Conservation (phyloP, 2,797 vertebrate genomes). For the Enteromius anoplus region DNA sequence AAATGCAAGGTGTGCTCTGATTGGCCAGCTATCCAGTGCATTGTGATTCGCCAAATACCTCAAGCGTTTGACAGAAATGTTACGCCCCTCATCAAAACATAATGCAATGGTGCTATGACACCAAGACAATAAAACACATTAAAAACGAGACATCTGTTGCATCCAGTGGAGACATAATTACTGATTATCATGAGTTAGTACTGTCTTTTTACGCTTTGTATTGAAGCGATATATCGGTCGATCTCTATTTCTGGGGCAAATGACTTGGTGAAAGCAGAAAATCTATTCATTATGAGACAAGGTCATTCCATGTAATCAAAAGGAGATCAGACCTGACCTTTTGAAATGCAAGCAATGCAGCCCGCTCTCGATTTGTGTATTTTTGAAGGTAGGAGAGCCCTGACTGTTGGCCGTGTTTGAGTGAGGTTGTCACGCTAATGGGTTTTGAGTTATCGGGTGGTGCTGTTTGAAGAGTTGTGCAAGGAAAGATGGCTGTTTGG, state of each 20-base stretch:
- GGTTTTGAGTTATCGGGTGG: neutral
- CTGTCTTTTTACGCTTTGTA: too few species aligned
- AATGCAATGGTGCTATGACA: too few species aligned
- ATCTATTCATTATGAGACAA: constrained; percentile 35
- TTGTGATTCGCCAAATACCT: too few species aligned
- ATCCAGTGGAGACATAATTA: too few species aligned
- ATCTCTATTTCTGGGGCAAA: constrained; percentile 1
- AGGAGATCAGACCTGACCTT: constrained; percentile 52
- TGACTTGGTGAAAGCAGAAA: constrained; percentile 16
- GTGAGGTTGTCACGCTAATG: constrained; percentile 9
- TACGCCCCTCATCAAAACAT: too few species aligned
- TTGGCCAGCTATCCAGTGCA: too few species aligned
- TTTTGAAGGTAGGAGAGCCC: neutral
- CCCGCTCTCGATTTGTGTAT: neutral
- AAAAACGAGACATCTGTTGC: too few species aligned
- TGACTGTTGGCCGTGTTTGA: neutral
- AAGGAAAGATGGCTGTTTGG: constrained; percentile 27
- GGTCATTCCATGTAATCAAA: constrained; percentile 49
- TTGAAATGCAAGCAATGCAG: neutral
- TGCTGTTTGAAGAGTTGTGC: constrained; percentile 27
- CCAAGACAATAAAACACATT: too few species aligned
- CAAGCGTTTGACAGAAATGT: too few species aligned
- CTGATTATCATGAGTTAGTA: too few species aligned
- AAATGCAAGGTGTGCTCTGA: too few species aligned
- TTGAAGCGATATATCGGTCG: too few species aligned